These are phyloP conservation scores for Eufriesea mexicana DNA, from an alignment of 1,140 invertebrate genomes.

Conservation along the genomic window DNA sequence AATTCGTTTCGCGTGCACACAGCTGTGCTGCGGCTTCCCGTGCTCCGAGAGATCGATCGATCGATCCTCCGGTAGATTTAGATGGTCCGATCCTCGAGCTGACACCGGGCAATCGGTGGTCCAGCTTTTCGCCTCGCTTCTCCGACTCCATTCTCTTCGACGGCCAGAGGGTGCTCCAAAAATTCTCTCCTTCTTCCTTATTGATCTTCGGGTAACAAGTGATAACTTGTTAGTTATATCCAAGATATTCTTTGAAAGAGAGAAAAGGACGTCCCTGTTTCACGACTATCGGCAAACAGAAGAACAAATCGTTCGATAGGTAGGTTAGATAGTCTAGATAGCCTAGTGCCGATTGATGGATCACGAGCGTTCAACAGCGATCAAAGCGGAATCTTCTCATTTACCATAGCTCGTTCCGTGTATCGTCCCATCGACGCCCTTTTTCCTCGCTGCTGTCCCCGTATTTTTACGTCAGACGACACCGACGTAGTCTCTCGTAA, in stretches of 20 bases:
- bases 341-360: constrained; percentile 42
- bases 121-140: neutral
- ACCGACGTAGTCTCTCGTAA: neutral
- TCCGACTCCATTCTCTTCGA: too few species aligned
- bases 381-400: constrained; percentile 35
- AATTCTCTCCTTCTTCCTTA: too few species aligned
- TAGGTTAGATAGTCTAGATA: constrained; percentile 27
- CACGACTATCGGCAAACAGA: constrained; percentile 4
- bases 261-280: neutral
- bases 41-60: neutral
- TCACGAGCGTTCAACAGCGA: constrained; percentile 36
- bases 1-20: constrained; percentile 35
- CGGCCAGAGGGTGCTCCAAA: too few species aligned
- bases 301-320: constrained; percentile 26
- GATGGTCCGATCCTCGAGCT: neutral
- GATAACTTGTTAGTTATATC: too few species aligned
- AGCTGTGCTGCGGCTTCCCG: neutral
- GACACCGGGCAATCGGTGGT: neutral
- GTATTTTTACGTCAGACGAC: constrained; percentile 22
- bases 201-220: too few species aligned
- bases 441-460: constrained; percentile 11
- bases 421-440: constrained; percentile 38
- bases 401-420: constrained; percentile 19
- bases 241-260: neutral
- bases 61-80: neutral